Evolutionary conservation across 2,888 invertebrate species (phyloP), one percentile per base, ranked within the genome.

Genomic region (Artemia sinica): DNA sequence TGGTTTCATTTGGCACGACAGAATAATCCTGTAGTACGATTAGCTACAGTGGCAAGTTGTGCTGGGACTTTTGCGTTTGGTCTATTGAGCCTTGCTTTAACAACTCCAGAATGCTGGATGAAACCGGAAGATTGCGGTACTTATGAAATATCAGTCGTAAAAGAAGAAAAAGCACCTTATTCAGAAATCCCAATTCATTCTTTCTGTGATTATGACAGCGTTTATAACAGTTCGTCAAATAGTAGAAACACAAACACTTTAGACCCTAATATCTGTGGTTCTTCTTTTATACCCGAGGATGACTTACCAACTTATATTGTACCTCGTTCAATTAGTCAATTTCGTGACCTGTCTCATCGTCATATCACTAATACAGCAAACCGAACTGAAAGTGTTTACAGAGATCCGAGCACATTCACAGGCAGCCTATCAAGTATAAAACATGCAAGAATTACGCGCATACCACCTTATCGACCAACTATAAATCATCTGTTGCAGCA

Each of bases 241-340:
- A 70, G 70, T 51, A 68, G 70, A 12, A 70, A 70, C 28, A 70
- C 70, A 50, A 70, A 70, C 66, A 70, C 70, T 12, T n/a, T 70
- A 49, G 70, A 70, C 9, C 58, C 58, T n/a, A 58, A 58, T 9
- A 58, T 58, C 8, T 50, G 50, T 67, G 67, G 50, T 41, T 49
- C 67, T 49, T 51, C 50, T 50, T n/a, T 49, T 49, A 48, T 66
- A 49, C 41, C 67, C 8, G 10, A 50, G 18, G 12, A 50, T 13
- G 58, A 51, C 41, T 14, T 67, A 10, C 12, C 65, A 12, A 41
- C 58, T 2, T 48, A 48, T 11, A 14, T 51, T 9, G 18, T 49
- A 9, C 49, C 66, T 51, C 65, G 69, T 13, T 50, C 66, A 18
- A 50, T 65, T n/a, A 50, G 49, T n/a, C 52, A 49, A 28, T 58